These are phyloP conservation scores for Chondrosia reniformis DNA, from an alignment of 37 sponge, comb jelly and placozoan genomes.

Conservation along the genomic window DNA sequence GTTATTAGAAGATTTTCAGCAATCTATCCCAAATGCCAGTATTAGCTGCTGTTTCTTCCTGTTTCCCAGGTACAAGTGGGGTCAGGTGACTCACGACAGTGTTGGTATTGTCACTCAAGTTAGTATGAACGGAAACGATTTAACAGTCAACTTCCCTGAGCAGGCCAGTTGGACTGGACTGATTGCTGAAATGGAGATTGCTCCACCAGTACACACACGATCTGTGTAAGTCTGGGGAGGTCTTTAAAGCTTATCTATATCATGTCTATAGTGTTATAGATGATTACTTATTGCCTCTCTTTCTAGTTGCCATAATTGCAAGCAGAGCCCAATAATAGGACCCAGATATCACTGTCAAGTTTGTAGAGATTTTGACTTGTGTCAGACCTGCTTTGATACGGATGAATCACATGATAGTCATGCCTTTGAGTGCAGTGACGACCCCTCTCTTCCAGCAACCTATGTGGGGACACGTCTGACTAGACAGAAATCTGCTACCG, in stretches of 20 bases:
- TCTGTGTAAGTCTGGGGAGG: constrained; percentile 18
- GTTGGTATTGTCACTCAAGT: constrained; percentile 73
- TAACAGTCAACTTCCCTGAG: constrained; percentile 89
- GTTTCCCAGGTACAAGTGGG: constrained; percentile 91
- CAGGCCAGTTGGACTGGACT: constrained; percentile 95
- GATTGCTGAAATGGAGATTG: constrained; percentile 93
- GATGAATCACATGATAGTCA: constrained; percentile 70
- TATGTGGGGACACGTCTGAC: constrained; percentile 42
- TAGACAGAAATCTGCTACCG: neutral
- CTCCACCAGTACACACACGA: constrained; percentile 72
- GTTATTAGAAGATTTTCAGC: neutral
- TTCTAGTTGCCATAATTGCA: constrained; percentile 69
- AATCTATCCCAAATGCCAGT: neutral
- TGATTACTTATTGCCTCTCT: neutral
- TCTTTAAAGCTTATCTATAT: neutral
- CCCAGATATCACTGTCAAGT: constrained; percentile 84
- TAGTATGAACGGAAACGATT: constrained; percentile 78
- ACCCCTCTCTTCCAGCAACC: constrained; percentile 67
- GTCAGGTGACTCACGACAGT: constrained; percentile 81
- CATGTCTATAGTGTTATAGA: neutral
- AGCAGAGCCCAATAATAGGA: constrained; percentile 74
- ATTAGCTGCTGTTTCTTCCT: constrained; percentile 13
- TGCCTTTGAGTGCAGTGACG: constrained; percentile 83
- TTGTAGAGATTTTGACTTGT: constrained; percentile 87
- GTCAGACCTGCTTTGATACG: constrained; percentile 77